A percentile compares a stretch with the other conserved stretches of the same genome.
These are phyloP conservation scores for Corythoichthys intestinalis DNA, from an alignment of 2,113 vertebrate genomes.

Conservation along the genomic window DNA sequence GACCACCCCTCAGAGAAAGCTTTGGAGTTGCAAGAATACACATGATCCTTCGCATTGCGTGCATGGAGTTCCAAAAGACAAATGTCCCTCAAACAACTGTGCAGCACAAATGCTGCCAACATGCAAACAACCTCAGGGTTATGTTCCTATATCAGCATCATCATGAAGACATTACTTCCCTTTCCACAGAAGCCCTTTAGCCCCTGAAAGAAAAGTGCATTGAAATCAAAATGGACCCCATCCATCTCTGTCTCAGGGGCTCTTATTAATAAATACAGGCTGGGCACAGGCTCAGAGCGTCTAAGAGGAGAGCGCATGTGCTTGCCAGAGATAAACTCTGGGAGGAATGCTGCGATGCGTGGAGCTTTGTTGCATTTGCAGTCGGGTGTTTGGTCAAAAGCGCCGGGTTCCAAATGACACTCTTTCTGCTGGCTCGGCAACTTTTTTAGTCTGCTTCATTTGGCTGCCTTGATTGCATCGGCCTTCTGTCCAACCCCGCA, in stretches of 20 bases:
- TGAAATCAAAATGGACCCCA: constrained; percentile 63
- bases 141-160: constrained; percentile 3
- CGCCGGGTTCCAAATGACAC: constrained; percentile 57
- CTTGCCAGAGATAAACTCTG: constrained; percentile 37
- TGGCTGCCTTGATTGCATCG: constrained; percentile 70
- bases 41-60: neutral
- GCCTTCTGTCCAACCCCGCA: constrained; percentile 65
- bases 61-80: neutral
- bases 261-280: constrained; percentile 52
- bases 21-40: constrained; percentile 4
- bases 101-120: constrained; percentile 36
- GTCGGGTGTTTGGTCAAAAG: constrained; percentile 49
- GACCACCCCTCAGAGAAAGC: constrained; percentile 50
- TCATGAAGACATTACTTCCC: constrained; percentile 24
- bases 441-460: constrained; percentile 58
- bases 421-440: constrained; percentile 69
- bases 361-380: constrained; percentile 48
- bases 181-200: constrained; percentile 26
- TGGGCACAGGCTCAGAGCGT: constrained; percentile 23
- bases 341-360: constrained; percentile 38
- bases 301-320: constrained; percentile 15
- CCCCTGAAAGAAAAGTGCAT: constrained; percentile 50
- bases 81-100: constrained; percentile 3
- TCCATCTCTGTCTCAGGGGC: constrained; percentile 66
- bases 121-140: constrained; percentile 24